Percentiles rank a stretch among this genome's conserved stretches.
Conservation (phyloP, 64 coral and sea anemone species). For the Pocillopora damicornis region DNA sequence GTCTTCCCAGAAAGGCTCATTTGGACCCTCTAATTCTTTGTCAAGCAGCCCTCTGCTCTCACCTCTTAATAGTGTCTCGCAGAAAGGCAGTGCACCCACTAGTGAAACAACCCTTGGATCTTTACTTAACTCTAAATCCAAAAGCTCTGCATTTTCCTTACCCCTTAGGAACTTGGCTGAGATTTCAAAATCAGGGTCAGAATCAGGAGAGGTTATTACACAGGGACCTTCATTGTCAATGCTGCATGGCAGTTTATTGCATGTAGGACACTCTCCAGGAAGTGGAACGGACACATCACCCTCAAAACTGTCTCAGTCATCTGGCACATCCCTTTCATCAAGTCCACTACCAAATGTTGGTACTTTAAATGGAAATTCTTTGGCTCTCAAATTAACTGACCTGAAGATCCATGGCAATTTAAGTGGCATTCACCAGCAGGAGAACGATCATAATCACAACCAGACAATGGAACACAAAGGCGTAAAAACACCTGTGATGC, state of each 20-base stretch:
- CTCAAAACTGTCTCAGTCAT: background rate
- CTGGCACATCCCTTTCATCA: background rate
- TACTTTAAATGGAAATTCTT: background rate
- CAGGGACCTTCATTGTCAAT: background rate
- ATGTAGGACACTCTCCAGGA: background rate
- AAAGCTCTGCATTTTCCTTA: too few relatives aligned
- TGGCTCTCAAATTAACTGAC: background rate
- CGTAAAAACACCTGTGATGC: background rate
- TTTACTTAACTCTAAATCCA: too few relatives aligned
- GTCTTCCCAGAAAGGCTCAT: background rate
- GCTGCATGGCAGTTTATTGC: constrained; percentile 19
- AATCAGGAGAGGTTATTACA: background rate
- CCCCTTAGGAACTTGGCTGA: background rate
- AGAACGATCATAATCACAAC: constrained; percentile 20
- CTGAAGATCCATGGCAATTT: background rate
- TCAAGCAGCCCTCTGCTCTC: background rate
- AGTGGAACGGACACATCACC: background rate
- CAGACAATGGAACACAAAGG: background rate
- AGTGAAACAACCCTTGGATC: too few relatives aligned
- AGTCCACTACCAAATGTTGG: background rate
- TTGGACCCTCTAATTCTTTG: background rate
- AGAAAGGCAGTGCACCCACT: too few relatives aligned
- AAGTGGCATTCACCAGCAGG: background rate
- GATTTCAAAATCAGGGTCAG: background rate
- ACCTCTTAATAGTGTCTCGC: too few relatives aligned